Evolutionary conservation across 2,113 vertebrate genomes (phyloP).

Genomic region (Eonycteris spelaea): DNA sequence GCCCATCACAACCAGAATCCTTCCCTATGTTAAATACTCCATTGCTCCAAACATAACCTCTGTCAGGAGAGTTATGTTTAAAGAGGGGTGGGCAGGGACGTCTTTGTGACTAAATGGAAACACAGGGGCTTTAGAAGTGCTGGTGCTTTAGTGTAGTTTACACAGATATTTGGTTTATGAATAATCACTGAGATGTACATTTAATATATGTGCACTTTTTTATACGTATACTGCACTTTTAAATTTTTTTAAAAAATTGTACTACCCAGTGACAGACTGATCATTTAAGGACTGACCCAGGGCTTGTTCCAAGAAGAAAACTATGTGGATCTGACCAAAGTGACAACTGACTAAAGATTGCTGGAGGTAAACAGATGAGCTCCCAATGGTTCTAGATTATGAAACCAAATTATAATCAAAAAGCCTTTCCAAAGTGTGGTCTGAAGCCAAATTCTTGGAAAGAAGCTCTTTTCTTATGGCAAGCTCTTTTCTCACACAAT

Average conservation of each 20-base stretch:
- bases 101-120: background rate
- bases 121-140: background rate
- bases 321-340: background rate
- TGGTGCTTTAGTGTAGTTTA: background rate
- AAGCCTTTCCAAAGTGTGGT: background rate
- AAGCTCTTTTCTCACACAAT: background rate
- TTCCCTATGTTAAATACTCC: background rate
- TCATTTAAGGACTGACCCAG: background rate
- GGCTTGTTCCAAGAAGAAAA: conserved; percentile 15
- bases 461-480: background rate
- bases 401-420: background rate
- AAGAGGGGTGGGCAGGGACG: accelerated
- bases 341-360: background rate
- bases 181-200: background rate
- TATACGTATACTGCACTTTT: background rate
- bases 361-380: background rate
- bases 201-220: background rate
- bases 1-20: background rate
- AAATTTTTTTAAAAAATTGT: background rate
- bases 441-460: background rate
- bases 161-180: background rate
- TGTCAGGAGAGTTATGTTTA: background rate
- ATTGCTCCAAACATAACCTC: background rate
- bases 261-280: background rate
- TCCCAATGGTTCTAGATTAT: background rate